phyloP scores from a whole-genome alignment of 2,888 invertebrate species.

The Nomada flava region DNA sequence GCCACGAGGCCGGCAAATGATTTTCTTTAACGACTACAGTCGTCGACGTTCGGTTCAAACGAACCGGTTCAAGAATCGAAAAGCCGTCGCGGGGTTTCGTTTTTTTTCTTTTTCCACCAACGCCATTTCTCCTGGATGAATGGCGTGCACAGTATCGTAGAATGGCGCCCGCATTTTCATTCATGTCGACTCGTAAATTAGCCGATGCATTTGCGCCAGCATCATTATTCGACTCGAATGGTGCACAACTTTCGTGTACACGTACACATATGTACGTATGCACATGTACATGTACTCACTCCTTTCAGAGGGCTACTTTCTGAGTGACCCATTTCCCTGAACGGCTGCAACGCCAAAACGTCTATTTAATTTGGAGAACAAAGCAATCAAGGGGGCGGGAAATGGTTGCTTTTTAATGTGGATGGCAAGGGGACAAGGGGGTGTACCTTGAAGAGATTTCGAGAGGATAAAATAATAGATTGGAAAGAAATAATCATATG shows the following conservation, averaged over 20 bases:
- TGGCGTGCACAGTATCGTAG: neutral
- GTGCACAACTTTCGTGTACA: neutral
- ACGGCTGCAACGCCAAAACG: neutral
- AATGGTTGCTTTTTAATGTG: too few species aligned
- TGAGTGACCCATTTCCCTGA: slow-evolving; percentile 1
- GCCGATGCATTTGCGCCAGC: slow-evolving; percentile 4
- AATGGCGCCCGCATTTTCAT: slow-evolving; percentile 8
- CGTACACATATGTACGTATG: neutral
- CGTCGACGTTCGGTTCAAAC: too few species aligned
- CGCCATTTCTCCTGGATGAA: slow-evolving; percentile 4
- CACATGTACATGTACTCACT: neutral
- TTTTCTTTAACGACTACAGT: neutral
- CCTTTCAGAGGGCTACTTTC: slow-evolving; percentile 1
- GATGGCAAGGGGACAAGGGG: too few species aligned
- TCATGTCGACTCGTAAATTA: slow-evolving; percentile 13
- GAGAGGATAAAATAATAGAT: neutral
- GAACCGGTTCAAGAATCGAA: neutral
- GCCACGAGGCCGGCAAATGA: slow-evolving; percentile 2
- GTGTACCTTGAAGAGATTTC: neutral
- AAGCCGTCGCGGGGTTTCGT: neutral
- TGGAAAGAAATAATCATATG: neutral
- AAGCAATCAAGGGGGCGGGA: neutral
- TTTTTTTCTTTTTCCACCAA: neutral
- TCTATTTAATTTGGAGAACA: slow-evolving; percentile 19
- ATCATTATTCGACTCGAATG: slow-evolving; percentile 16